Conservation (phyloP, 2,113 vertebrate genomes). For the Semicossyphus pulcher region DNA sequence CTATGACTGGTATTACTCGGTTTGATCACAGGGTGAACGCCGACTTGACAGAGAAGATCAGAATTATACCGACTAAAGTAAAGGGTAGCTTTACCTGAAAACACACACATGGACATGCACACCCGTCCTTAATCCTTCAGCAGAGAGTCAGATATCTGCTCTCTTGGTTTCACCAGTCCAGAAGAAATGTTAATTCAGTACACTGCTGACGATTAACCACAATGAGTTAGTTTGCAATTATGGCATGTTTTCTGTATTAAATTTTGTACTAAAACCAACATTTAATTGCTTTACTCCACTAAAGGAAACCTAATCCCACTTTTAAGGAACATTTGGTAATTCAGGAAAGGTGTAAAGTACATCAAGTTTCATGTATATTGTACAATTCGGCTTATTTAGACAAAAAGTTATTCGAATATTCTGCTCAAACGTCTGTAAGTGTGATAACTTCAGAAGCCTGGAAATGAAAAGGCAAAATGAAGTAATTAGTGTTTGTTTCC, state of each 20-base stretch:
- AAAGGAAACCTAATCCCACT: not conserved
- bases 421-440: no score
- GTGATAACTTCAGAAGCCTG: no score
- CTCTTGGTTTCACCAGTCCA: not conserved
- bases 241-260: no score
- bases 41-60: slow-evolving; percentile 6
- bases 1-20: slow-evolving; percentile 22
- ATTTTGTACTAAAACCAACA: no score
- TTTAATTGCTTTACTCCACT: not conserved
- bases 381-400: no score
- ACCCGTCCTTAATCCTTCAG: not conserved
- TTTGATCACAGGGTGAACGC: slow-evolving; percentile 18
- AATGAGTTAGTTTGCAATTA: not conserved
- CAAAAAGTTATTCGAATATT: no score
- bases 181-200: no score
- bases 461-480: no score
- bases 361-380: no score
- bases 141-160: not conserved
- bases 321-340: no score
- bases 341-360: not conserved
- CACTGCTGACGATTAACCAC: not conserved
- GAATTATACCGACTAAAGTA: not conserved
- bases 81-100: not conserved
- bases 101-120: not conserved
- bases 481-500: no score